Evolutionary conservation across 1,140 invertebrate genomes (phyloP).

Genomic region (Drosophila kurseongensis): DNA sequence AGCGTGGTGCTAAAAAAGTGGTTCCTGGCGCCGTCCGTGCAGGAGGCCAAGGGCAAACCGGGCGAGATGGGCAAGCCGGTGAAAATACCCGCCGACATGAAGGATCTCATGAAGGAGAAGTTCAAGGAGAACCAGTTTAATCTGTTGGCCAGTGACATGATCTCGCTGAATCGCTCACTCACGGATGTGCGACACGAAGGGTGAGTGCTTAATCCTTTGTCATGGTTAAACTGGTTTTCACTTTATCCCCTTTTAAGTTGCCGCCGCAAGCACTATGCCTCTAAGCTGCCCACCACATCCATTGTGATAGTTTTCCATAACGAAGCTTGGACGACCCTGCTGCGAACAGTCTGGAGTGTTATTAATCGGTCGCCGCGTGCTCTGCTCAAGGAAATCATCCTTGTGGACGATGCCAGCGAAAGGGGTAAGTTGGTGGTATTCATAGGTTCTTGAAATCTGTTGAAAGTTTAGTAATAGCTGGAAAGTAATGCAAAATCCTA

Average conservation of each 20-base stretch:
- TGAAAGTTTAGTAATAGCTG: not conserved
- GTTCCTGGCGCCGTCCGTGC: constrained; percentile 89
- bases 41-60: constrained; percentile 88
- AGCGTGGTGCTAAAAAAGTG: constrained; percentile 88
- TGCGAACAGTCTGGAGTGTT: constrained; percentile 98
- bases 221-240: constrained; percentile 1
- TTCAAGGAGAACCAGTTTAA: constrained; percentile 99
- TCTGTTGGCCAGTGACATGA: constrained; percentile 98
- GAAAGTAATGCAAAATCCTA: too few species aligned
- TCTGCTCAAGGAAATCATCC: constrained; percentile 96
- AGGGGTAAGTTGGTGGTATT: constrained; percentile 85
- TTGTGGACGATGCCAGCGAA: constrained; percentile 98
- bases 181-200: constrained; percentile 96
- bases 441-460: not conserved
- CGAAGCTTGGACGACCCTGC: constrained; percentile 98
- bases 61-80: constrained; percentile 97
- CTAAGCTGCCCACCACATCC: constrained; percentile 93
- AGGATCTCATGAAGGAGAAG: constrained; percentile 95
- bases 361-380: constrained; percentile 95
- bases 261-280: constrained; percentile 91
- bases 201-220: constrained; percentile 85
- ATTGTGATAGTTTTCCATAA: constrained; percentile 99
- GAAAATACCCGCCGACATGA: constrained; percentile 92
- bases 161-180: constrained; percentile 97
- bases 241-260: constrained; percentile 87